Evolutionary conservation across 2,797 vertebrate species (phyloP).

Genomic region (Enteromius anoplus): DNA sequence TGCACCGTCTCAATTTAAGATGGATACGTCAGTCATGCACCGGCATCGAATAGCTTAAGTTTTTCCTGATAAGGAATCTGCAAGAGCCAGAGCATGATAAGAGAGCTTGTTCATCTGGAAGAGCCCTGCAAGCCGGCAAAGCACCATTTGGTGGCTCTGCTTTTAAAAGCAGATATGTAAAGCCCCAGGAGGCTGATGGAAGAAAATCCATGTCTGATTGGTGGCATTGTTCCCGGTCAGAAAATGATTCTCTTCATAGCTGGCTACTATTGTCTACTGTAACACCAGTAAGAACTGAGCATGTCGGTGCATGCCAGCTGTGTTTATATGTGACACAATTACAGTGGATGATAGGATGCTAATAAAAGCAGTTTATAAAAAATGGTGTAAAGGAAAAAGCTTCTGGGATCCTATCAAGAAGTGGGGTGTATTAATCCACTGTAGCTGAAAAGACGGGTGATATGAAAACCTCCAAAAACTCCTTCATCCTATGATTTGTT

Average conservation of each 20-base stretch:
- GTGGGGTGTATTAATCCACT: neutral
- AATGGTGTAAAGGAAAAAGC: neutral
- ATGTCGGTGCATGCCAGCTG: neutral
- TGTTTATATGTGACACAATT: slow-evolving; percentile 1
- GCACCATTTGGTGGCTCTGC: slow-evolving; percentile 39
- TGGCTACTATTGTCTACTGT: neutral
- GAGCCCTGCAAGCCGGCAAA: neutral
- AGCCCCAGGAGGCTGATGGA: slow-evolving; percentile 4
- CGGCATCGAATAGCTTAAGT: slow-evolving; percentile 42
- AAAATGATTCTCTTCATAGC: neutral
- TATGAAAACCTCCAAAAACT: neutral
- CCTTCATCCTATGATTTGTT: slow-evolving; percentile 24
- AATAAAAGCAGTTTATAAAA: neutral
- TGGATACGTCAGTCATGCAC: slow-evolving; percentile 43
- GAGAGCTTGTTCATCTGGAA: neutral
- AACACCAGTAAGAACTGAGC: neutral
- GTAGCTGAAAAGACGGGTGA: neutral
- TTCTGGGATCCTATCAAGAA: neutral
- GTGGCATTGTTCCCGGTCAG: neutral
- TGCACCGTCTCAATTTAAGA: slow-evolving; percentile 23
- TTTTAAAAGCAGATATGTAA: slow-evolving; percentile 34
- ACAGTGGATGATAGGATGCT: slow-evolving; percentile 3
- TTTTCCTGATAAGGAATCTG: slow-evolving; percentile 11
- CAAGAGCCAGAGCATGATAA: neutral
- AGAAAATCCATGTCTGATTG: slow-evolving; percentile 19